These are phyloP conservation scores for Periophthalmus magnuspinnatus DNA, from an alignment of 2,797 vertebrate species.

Conservation along the genomic window DNA sequence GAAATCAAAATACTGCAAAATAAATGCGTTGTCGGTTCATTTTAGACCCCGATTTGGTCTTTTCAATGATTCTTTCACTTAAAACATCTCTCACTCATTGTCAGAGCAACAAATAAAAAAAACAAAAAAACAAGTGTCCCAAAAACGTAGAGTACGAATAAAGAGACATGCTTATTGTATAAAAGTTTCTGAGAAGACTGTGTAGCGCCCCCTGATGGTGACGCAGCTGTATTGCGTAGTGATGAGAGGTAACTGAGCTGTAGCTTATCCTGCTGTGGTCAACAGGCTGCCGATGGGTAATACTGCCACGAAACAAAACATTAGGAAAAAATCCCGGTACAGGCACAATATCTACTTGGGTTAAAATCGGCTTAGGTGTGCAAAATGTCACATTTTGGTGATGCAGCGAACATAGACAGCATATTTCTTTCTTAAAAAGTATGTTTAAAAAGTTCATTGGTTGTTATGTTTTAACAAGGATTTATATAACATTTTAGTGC, in stretches of 20 bases:
- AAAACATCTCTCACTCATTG: conserved; percentile 39
- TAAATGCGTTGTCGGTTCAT: conserved; percentile 15
- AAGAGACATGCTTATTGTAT: conserved; percentile 44
- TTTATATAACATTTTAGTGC: too few species aligned
- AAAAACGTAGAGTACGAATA: conserved; percentile 22
- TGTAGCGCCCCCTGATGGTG: conserved; percentile 57
- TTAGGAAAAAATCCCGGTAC: background rate
- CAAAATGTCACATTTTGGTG: too few species aligned
- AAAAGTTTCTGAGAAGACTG: conserved; percentile 63
- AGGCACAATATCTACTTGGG: too few species aligned
- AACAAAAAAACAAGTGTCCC: conserved; percentile 31
- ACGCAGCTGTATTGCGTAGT: conserved; percentile 79
- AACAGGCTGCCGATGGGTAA: conserved; percentile 35
- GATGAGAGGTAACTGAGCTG: conserved; percentile 82
- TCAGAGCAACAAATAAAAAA: conserved; percentile 44
- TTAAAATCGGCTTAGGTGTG: too few species aligned
- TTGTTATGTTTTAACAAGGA: too few species aligned
- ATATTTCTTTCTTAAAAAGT: too few species aligned
- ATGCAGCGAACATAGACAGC: too few species aligned
- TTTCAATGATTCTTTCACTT: conserved; percentile 10
- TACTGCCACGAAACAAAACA: conserved; percentile 10
- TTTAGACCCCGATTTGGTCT: conserved; percentile 10
- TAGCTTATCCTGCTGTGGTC: conserved; percentile 76
- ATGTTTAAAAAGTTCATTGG: too few species aligned
- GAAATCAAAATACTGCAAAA: conserved; percentile 28